Base-by-base conservation (phyloP, 1,140 invertebrate species). In the Phenacoccus solenopsis region DNA sequence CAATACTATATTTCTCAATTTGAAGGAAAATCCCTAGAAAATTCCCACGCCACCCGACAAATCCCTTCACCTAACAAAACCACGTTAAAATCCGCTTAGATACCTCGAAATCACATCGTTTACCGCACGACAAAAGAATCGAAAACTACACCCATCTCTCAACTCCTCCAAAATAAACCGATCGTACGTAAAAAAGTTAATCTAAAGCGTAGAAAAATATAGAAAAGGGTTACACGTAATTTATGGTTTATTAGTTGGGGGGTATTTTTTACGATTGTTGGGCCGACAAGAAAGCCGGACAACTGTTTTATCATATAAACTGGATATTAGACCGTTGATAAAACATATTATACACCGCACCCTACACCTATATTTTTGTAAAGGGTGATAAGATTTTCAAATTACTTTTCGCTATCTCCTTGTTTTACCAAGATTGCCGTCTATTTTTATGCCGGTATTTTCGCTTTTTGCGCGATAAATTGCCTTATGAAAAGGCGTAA, bases 361-460 rank as follows among this genome's bases (percentile, higher is more conserved):
- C 59, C 59, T 27, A 25, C 38, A 49, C 25, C 25, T 64, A 25
- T 64, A 25, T 64, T 64, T 64, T 27, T 64, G 59, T 27, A 64
- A 64, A 27, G 59, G 59, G 59, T 64, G 59, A 64, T 64, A 64
- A 64, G 59, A 64, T 64, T 64, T 38, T 64, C 9, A 25, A 64
- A 64, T 64, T 64, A 64, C 59, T 64, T 64, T 64, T 22, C 59
- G 20, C 7, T 25, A 25, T 64, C 25, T 10, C 59, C 10, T 27
- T 64, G 59, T 64, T 64, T 64, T 64, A 64, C 59, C 59, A 64
- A 64, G 59, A 64, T 64, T 64, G 59, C 59, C 4, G 25, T 3
- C 59, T 3, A 64, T 64, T 64, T 64, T 64, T 64, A 64, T 27
- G 25, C 59, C 25, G 21, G 5, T 20, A 64, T 64, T 64, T 64